Evolutionary conservation across 2,113 vertebrate genomes (phyloP), one percentile per base, ranked within the genome.

Genomic region (Clupea harengus): DNA sequence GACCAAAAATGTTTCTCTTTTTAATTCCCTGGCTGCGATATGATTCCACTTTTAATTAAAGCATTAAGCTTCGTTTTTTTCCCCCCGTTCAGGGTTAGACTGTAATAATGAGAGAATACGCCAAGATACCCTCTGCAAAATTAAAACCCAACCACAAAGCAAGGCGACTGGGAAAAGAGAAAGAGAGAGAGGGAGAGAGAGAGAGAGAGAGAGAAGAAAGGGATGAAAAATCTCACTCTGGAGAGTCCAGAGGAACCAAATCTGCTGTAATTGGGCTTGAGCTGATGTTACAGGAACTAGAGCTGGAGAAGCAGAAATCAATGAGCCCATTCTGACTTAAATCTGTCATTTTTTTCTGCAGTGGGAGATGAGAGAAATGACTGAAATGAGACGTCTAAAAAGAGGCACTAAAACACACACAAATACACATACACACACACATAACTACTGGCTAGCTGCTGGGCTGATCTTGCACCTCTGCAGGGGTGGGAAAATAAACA

Each of bases 181-280:
- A 28, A 3, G 60, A 39, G 47, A 75, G 54, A 88, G 91, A 75
- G 20, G 82, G 88, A 87, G 89, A 82, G 83, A 90, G 88, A 90
- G 92, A 91, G 86, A 90, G 54, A 78, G 39, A 78, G 32, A 78
- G 10, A 44, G 72, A 91, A 78, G 2, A 78, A 78, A 78, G 11
- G 9, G 72, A 78, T 78, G 72, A 78, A 39, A 32, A 78, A 78
- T 78, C 13, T 93, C 83, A 86, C 88, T 92, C 93, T 90, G 78
- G 87, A 86, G 93, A 93, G 93, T 93, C 90, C 67, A 89, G 85
- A 88, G 94, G 90, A 94, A 94, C 93, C 92, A 92, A 95, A 95
- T 95, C 93, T 94, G 92, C 92, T 92, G 94, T 96, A 95, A 95
- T 95, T 95, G 92, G 93, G 92, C 93, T 93, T 94, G 94, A 95